Evolutionary conservation across 2,113 vertebrate genomes (phyloP).

Genomic region (Engystomops pustulosus): DNA sequence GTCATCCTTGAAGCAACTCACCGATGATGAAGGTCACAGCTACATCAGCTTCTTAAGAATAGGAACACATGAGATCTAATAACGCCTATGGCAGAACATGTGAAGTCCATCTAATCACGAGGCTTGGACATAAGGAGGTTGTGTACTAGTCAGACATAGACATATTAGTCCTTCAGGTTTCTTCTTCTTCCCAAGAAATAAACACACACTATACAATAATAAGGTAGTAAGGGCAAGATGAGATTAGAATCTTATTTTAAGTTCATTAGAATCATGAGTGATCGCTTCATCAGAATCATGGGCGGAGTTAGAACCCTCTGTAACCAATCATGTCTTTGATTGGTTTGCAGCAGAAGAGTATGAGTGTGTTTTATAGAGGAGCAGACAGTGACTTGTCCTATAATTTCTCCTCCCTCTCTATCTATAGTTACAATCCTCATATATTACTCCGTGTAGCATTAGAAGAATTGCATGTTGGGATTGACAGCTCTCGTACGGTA

Average conservation of each 20-base stretch:
- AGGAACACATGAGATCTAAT: background rate
- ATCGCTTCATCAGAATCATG: background rate
- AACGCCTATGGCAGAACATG: background rate
- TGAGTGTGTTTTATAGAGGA: background rate
- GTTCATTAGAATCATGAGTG: background rate
- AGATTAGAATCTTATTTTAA: no score
- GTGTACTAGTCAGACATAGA: background rate
- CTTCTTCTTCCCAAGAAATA: no score
- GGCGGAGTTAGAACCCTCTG: background rate
- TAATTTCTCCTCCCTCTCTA: background rate
- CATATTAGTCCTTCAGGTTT: no score
- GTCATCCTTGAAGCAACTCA: background rate
- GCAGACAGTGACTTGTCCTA: background rate
- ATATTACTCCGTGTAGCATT: background rate
- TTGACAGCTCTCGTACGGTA: background rate
- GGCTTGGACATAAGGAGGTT: background rate
- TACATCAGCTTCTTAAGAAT: background rate
- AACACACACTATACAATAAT: no score
- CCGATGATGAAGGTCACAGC: background rate
- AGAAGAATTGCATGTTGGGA: background rate
- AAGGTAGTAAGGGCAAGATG: no score
- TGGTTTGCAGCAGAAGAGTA: background rate
- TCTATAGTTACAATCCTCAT: background rate
- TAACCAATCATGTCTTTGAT: background rate
- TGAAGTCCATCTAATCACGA: background rate